Evolutionary conservation across 2,113 vertebrate genomes (phyloP).

Genomic region (Eclectus roratus): DNA sequence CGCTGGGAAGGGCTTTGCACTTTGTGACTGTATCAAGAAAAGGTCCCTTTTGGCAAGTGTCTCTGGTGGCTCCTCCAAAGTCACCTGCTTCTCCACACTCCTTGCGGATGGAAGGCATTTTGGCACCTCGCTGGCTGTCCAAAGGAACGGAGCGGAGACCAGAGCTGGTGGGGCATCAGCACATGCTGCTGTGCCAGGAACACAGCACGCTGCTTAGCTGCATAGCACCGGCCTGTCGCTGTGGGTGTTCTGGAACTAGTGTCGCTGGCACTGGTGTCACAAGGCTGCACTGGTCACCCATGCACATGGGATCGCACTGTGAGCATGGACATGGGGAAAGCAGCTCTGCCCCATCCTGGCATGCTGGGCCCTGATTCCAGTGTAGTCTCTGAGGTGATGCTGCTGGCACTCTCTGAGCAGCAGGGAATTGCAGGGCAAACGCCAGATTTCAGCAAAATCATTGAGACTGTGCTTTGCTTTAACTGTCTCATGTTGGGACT

Average conservation of each 20-base stretch:
- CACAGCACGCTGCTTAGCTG: not conserved
- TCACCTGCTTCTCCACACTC: not conserved
- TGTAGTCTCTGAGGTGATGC: not conserved
- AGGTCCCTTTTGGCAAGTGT: not conserved
- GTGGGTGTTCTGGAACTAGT: not conserved
- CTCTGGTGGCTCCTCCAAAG: not conserved
- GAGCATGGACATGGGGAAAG: fast-evolving
- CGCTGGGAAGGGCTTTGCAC: not conserved
- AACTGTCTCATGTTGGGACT: not conserved
- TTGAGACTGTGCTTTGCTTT: not conserved
- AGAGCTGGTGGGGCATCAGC: not conserved
- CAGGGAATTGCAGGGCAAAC: not conserved
- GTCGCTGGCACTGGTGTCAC: not conserved
- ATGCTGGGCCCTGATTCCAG: not conserved
- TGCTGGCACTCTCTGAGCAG: not conserved
- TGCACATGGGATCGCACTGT: fast-evolving
- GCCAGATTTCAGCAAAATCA: not conserved
- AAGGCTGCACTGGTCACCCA: not conserved
- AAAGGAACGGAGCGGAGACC: not conserved
- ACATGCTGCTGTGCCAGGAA: not conserved
- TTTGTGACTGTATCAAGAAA: not conserved
- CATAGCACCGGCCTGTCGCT: not conserved
- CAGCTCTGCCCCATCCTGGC: not conserved
- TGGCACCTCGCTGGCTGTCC: not conserved
- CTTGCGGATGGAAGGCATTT: not conserved